A percentile compares a stretch with the other conserved stretches of the same genome.
Conservation (phyloP, 1,140 invertebrate genomes). For the Penaeus indicus region DNA sequence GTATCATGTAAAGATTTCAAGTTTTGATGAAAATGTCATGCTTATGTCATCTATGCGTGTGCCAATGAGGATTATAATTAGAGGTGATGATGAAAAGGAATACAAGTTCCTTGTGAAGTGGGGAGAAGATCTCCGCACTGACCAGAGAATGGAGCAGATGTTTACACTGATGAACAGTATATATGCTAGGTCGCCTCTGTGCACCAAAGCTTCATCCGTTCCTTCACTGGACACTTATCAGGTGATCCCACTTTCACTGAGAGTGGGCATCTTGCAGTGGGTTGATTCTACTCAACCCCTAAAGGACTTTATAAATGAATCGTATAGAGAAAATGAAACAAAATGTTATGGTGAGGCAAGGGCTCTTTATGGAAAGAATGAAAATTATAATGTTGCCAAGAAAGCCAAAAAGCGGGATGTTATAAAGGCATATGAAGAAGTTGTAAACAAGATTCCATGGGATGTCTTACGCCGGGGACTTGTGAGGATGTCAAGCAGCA, state of each 20-base stretch:
- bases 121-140: conserved; percentile 83
- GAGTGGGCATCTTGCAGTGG: conserved; percentile 82
- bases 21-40: conserved; percentile 74
- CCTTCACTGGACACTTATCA: conserved; percentile 74
- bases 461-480: conserved; percentile 73
- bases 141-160: conserved; percentile 82
- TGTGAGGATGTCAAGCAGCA: conserved; percentile 73
- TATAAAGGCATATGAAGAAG: conserved; percentile 42
- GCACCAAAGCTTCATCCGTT: conserved; percentile 40
- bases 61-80: conserved; percentile 77
- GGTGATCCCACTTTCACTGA: conserved; percentile 75
- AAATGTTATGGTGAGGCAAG: conserved; percentile 28
- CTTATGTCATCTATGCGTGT: conserved; percentile 76
- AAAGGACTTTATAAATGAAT: conserved; percentile 73
- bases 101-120: conserved; percentile 82
- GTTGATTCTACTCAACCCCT: conserved; percentile 76
- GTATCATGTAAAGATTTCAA: conserved; percentile 79
- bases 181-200: conserved; percentile 69
- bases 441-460: conserved; percentile 67
- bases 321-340: conserved; percentile 68
- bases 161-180: conserved; percentile 80
- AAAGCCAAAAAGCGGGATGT: conserved; percentile 46
- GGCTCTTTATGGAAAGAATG: not conserved
- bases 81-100: conserved; percentile 80
- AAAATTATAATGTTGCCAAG: conserved; percentile 25